Evolutionary conservation across 2,797 vertebrate species (phyloP).

Genomic region (Sebastes cheni): DNA sequence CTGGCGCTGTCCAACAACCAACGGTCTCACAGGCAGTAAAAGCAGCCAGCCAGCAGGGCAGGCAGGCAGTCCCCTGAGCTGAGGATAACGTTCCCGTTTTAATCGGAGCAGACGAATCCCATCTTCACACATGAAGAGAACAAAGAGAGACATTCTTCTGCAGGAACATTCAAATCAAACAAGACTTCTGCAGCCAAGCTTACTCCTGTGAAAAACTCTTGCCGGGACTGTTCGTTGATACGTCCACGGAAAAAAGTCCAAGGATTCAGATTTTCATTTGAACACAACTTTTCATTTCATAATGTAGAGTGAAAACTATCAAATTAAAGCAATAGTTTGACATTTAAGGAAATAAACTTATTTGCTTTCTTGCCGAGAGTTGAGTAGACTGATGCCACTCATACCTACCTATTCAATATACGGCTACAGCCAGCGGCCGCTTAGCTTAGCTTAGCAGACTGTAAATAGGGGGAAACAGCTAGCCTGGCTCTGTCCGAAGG

Average conservation of each 20-base stretch:
- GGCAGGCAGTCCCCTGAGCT: constrained; percentile 21
- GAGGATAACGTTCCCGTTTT: constrained; percentile 51
- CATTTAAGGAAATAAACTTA: background rate
- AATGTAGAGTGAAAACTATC: background rate
- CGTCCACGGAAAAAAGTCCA: constrained; percentile 12
- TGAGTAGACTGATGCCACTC: background rate
- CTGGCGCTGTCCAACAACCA: constrained; percentile 48
- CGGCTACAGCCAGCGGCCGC: background rate
- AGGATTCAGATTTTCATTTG: constrained; percentile 4
- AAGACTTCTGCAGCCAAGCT: constrained; percentile 29
- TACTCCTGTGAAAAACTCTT: constrained; percentile 1
- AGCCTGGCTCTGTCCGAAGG: background rate
- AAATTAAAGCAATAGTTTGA: background rate
- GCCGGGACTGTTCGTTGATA: constrained; percentile 11
- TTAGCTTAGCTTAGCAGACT: background rate
- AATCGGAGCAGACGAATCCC: constrained; percentile 59
- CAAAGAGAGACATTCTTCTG: constrained; percentile 48
- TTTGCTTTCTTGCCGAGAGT: background rate
- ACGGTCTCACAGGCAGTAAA: constrained; percentile 44
- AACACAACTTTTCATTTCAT: background rate
- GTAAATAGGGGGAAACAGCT: background rate
- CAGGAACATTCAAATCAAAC: constrained; percentile 60
- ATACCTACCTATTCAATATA: background rate
- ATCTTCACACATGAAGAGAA: constrained; percentile 37
- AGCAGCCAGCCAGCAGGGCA: constrained; percentile 11